Conservation (phyloP, 2,888 invertebrate genomes). For the Acholoe squamosa region DNA sequence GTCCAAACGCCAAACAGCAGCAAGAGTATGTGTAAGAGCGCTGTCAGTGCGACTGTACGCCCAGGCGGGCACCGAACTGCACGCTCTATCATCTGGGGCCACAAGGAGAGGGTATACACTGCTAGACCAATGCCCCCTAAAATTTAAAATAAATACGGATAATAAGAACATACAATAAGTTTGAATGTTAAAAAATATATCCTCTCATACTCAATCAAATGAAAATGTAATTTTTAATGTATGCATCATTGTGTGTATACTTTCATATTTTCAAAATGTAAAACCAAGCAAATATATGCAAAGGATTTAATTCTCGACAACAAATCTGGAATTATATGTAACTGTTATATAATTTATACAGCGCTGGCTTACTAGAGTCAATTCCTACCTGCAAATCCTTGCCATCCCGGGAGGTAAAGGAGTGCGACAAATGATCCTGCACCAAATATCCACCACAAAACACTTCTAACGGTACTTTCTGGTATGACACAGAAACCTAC, state of each 20-base stretch:
- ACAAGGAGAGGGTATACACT: slow-evolving; percentile 80
- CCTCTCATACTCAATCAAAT: too few relatives aligned
- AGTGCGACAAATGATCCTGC: slow-evolving; percentile 73
- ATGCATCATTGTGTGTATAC: too few relatives aligned
- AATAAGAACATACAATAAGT: too few relatives aligned
- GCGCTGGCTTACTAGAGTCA: too few relatives aligned
- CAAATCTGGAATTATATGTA: too few relatives aligned
- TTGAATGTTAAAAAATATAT: too few relatives aligned
- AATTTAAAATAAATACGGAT: neutral
- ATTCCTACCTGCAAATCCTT: slow-evolving; percentile 77
- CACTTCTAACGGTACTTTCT: slow-evolving; percentile 71
- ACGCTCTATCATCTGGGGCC: slow-evolving; percentile 79
- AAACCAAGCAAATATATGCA: too few relatives aligned
- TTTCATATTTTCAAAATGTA: too few relatives aligned
- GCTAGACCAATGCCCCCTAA: slow-evolving; percentile 80
- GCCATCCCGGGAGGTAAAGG: slow-evolving; percentile 79
- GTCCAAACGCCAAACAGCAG: slow-evolving; percentile 83
- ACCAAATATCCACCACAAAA: slow-evolving; percentile 79
- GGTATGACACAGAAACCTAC: slow-evolving; percentile 67
- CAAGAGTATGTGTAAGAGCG: slow-evolving; percentile 77
- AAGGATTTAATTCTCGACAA: too few relatives aligned
- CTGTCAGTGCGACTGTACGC: slow-evolving; percentile 73
- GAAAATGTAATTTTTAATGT: too few relatives aligned
- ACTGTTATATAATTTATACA: too few relatives aligned
- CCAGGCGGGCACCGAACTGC: slow-evolving; percentile 77